Base-by-base conservation (phyloP, 1,140 invertebrate species). In the Physella acuta region DNA sequence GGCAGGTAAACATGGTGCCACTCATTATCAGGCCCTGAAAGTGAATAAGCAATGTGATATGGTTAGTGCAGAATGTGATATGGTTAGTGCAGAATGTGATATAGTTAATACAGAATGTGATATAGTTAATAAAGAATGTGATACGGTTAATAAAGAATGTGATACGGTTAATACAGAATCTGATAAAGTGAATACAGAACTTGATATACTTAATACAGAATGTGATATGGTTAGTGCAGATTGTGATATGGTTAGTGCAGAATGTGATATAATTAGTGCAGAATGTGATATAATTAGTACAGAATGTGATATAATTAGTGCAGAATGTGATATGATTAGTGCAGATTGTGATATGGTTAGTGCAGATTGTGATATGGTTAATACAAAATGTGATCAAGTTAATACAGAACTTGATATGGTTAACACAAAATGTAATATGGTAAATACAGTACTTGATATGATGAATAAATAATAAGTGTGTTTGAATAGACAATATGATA, bases 11-110 rank as follows among this genome's bases (percentile, higher is more conserved):
- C 36, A 62, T 62, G 11, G 60, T 44, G 24, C 60, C 60, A 62
- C 60, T 62, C 60, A 62, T 62, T 5, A 62, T 30, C n/a, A 62
- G n/a, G 20, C 36, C 60, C 60, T 62, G 60, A 3, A 26, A 56
- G 11, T 56, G n/a, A n/a, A n/a, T 56, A 28, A 14, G 53, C 17
- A 44, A 44, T 11, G 20, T 20, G 36, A 58, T 34, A n/a, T 34
- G 24, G 24, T n/a, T n/a, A 56, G 33, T 53, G 28, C n/a, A 53
- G 5, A 24, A 24, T 44, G 39, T 44, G 8, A 11, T 44, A 44
- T 44, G 8, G 20, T 8, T 44, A 11, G 20, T 20, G 8, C 20
- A 44, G 8, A 44, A 20, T 8, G 20, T 44, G 8, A 8, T 11
- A 11, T 44, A 8, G 20, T 44, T 44, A 8, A 44, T 44, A 11